A percentile compares a stretch with the other conserved stretches of the same genome.
phyloP scores from a whole-genome alignment of 2,888 invertebrate species.

The Dusona sp. region DNA sequence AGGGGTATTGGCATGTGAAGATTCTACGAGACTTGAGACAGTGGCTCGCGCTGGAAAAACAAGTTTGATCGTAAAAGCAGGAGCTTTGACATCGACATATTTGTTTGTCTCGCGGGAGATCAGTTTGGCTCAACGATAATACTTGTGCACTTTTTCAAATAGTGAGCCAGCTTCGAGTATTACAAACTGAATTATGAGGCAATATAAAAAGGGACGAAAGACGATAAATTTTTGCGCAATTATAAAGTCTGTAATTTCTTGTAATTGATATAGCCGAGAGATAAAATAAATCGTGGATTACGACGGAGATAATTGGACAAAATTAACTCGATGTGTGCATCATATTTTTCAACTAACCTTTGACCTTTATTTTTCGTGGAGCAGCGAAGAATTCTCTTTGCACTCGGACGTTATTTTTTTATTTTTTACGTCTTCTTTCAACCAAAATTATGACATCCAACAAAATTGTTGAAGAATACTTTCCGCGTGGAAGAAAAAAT shows the following conservation, averaged over 20 bases:
- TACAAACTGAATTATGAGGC: not conserved
- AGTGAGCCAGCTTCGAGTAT: not conserved
- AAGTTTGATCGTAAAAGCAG: constrained; percentile 60
- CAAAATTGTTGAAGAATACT: not conserved
- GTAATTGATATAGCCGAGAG: constrained; percentile 6
- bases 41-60: constrained; percentile 45
- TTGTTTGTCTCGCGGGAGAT: constrained; percentile 23
- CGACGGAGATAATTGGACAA: not conserved
- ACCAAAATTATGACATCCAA: not conserved
- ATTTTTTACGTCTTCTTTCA: not conserved
- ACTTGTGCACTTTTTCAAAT: not conserved
- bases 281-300: constrained; percentile 25
- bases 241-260: constrained; percentile 34
- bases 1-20: constrained; percentile 11
- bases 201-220: not conserved
- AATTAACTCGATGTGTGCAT: not conserved
- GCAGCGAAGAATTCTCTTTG: not conserved
- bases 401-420: not conserved
- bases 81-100: constrained; percentile 54
- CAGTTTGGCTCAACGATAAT: constrained; percentile 6
- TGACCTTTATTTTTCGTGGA: not conserved
- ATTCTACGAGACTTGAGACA: constrained; percentile 45
- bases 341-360: not conserved
- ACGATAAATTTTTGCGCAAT: constrained; percentile 34
- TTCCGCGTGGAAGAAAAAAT: no score